These are phyloP conservation scores for Tribolium castaneum DNA, from an alignment of 1,140 invertebrate species.

Conservation along the genomic window DNA sequence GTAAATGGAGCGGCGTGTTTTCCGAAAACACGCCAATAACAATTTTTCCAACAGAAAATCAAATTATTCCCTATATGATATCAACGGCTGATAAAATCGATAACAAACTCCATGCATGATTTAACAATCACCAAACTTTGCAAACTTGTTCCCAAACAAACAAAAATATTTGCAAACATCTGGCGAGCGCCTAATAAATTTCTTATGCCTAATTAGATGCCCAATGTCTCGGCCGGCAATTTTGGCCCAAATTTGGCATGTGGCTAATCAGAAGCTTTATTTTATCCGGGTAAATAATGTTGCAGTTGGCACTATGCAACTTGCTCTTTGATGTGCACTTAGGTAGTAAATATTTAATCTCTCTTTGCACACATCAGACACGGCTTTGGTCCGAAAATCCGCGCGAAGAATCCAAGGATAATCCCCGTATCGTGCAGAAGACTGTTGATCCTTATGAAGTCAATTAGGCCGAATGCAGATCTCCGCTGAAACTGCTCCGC, in stretches of 20 bases:
- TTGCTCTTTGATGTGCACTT: slow-evolving; percentile 11
- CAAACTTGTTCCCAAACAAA: slow-evolving; percentile 14
- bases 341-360: background rate
- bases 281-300: no score
- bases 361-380: background rate
- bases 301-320: background rate
- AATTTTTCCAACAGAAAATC: background rate
- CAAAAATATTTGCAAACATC: slow-evolving; percentile 26
- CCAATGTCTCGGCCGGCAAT: background rate
- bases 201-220: slow-evolving; percentile 26
- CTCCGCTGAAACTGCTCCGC: slow-evolving; percentile 5
- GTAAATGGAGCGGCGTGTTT: background rate
- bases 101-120: slow-evolving; percentile 24
- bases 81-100: slow-evolving; percentile 4
- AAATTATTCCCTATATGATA: slow-evolving; percentile 21
- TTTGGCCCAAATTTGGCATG: background rate
- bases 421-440: background rate
- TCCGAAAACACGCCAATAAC: slow-evolving; percentile 24
- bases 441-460: slow-evolving; percentile 21
- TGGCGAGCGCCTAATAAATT: slow-evolving; percentile 21
- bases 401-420: background rate
- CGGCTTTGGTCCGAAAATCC: background rate
- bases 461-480: background rate
- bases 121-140: slow-evolving; percentile 18
- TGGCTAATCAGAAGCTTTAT: no score